Percentiles rank a stretch among this genome's conserved stretches.
These are phyloP conservation scores for Pardosa pseudoannulata DNA, from an alignment of 2,888 invertebrate genomes.

Conservation along the genomic window DNA sequence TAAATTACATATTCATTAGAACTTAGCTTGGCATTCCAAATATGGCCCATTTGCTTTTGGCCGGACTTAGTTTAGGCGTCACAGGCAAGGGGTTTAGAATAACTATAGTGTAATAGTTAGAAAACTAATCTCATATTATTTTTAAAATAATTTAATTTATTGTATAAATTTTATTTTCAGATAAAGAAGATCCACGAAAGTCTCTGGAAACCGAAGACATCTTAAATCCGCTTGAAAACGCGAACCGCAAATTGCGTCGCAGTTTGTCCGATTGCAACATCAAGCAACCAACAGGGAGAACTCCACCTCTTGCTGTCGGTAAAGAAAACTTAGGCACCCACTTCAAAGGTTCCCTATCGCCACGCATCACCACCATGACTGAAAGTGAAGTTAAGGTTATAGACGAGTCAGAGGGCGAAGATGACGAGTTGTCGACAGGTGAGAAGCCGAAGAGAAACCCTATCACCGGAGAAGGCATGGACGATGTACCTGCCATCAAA, in stretches of 20 bases:
- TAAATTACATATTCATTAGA: no score
- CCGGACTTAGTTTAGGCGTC: no score
- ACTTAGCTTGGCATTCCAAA: no score
- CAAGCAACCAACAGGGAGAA: not conserved
- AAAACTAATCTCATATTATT: no score
- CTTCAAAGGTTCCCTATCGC: not conserved
- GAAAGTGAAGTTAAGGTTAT: not conserved
- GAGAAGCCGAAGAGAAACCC: not conserved
- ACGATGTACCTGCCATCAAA: not conserved
- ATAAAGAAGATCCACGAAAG: not conserved
- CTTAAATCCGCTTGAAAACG: not conserved
- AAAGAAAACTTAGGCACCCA: not conserved
- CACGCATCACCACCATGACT: not conserved
- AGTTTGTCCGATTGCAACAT: not conserved
- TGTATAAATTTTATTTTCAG: no score
- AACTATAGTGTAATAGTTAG: no score
- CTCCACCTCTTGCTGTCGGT: not conserved
- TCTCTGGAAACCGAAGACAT: not conserved
- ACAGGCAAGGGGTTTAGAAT: no score
- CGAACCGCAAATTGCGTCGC: not conserved
- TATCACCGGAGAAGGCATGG: not conserved
- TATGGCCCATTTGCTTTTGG: no score
- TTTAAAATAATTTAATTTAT: no score
- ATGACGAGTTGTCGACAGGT: not conserved
- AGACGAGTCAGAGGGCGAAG: not conserved